phyloP scores from a whole-genome alignment of 1,140 invertebrate genomes.

The Penaeus chinensis region DNA sequence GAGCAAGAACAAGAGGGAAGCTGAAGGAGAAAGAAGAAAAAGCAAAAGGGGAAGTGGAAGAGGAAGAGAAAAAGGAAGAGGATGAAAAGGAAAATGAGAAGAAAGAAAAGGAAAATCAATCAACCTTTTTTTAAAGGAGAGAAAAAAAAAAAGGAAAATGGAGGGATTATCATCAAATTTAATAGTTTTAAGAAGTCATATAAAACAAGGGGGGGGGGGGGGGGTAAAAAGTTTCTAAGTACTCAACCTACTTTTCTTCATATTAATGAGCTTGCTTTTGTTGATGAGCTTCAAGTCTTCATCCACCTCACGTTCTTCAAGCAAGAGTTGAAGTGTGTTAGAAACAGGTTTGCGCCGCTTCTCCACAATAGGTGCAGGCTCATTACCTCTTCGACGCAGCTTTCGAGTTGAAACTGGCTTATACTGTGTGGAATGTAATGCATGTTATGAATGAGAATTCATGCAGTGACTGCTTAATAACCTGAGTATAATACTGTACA shows the following conservation, averaged over 20 bases:
- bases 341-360: constrained; percentile 78
- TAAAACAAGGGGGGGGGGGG: too few species aligned
- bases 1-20: too few species aligned
- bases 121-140: too few species aligned
- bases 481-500: not conserved
- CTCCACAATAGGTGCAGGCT: constrained; percentile 84
- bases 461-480: not conserved
- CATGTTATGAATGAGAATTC: not conserved
- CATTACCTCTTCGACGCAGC: constrained; percentile 89
- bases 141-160: too few species aligned
- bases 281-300: constrained; percentile 87
- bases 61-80: too few species aligned
- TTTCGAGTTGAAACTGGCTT: constrained; percentile 83
- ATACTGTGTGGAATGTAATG: constrained; percentile 67
- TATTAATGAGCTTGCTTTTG: constrained; percentile 70
- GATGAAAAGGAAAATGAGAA: too few species aligned
- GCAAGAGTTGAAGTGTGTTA: constrained; percentile 82
- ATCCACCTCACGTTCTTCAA: constrained; percentile 91
- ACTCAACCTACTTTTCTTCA: constrained; percentile 62
- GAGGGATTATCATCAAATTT: too few species aligned
- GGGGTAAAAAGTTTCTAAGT: not conserved
- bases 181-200: too few species aligned
- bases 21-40: too few species aligned
- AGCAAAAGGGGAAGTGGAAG: too few species aligned
- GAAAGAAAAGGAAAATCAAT: too few species aligned